Percentiles rank a stretch among this genome's conserved stretches.
Evolutionary conservation across 2,888 invertebrate species (phyloP).

Genomic region (Drosophila macrothrix): DNA sequence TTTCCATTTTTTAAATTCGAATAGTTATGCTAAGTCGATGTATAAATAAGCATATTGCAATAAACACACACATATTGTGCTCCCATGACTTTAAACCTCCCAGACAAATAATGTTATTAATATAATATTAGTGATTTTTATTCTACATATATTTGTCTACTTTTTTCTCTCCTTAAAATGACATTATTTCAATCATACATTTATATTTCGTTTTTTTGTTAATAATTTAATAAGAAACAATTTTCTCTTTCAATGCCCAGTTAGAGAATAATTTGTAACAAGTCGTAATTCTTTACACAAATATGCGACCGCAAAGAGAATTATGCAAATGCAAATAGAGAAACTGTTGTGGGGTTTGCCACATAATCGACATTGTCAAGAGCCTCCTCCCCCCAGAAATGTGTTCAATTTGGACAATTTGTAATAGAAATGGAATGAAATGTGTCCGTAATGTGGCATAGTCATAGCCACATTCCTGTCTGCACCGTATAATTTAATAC

Average conservation of each 20-base stretch:
- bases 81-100: background rate
- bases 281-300: background rate
- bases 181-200: no score
- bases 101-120: background rate
- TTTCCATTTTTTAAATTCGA: background rate
- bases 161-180: background rate
- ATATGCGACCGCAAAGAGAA: background rate
- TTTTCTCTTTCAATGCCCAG: background rate
- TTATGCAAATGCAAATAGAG: constrained; percentile 40
- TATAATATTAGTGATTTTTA: background rate
- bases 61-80: background rate
- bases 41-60: background rate
- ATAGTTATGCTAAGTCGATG: background rate
- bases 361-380: constrained; percentile 9
- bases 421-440: constrained; percentile 39
- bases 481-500: constrained; percentile 69
- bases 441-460: constrained; percentile 65
- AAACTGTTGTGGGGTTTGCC: background rate
- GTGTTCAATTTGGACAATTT: constrained; percentile 3
- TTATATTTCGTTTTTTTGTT: rapidly evolving
- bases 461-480: constrained; percentile 48
- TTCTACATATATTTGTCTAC: background rate
- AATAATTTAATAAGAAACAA: background rate
- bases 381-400: background rate
- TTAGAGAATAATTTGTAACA: background rate